Base-by-base conservation (phyloP, 2,797 vertebrate genomes). In the Pangasius krempfi region DNA sequence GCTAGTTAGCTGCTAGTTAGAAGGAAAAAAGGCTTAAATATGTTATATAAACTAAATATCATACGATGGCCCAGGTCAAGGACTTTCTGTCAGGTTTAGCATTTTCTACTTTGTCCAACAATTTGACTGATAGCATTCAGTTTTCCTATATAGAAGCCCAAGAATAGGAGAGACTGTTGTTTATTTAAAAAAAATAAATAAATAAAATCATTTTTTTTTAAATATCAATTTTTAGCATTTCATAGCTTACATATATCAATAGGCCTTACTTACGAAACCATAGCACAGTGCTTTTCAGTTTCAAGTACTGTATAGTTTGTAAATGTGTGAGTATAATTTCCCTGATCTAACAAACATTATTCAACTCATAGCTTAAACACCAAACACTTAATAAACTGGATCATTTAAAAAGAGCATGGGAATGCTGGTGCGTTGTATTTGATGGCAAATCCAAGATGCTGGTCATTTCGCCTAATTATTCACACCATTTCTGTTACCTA, bases 331-430 rank as follows among this genome's bases (percentile, higher is more conserved):
- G n/a, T 37, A 18, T 58, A 30, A 80, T 80, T 33, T 80, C n/a
- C 78, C 30, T 56, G 30, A 80, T 56, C 40, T 12, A 4, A 80
- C 20, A 58, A 56, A 33, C 8, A 56, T 56, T 33, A 56, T 80
- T 27, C 22, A 81, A 33, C 79, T 58, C n/a, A 80, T 33, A 66
- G 16, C 3, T 66, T 66, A 66, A 84, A 84, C 60, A 84, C 27
- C n/a, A n/a, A 62, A 47, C 37, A 64, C 40, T 64, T 62, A 37
- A 22, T 40, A 25, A 44, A 44, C 56, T 47, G 27, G 27, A 50
- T 84, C 16, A 66, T 66, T 84, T 30, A 16, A 68, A 50, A 84
- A 44, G 56, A 62, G 37, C 7, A 64, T 44, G 58, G 37, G 56
- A 44, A 62, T 13, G n/a, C 18, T 70, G 37, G 18, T 33, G n/a